Evolutionary conservation across 2,888 invertebrate species (phyloP).

Genomic region (Trissolcus brochymenae): DNA sequence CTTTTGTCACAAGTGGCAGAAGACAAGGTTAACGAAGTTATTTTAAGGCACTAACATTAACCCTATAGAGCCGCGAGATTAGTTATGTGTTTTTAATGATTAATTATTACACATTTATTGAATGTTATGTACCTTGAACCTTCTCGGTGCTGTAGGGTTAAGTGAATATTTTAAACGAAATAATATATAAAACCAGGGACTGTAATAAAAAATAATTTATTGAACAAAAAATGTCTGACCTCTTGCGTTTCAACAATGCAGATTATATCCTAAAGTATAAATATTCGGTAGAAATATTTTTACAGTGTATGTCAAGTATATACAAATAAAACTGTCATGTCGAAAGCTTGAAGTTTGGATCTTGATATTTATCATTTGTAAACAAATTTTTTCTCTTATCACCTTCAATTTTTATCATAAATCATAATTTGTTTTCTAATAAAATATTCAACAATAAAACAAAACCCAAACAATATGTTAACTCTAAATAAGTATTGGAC

Average conservation of each 20-base stretch:
- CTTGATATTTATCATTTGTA: too few relatives aligned
- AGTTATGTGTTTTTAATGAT: too few relatives aligned
- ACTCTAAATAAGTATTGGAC: conserved; percentile 21
- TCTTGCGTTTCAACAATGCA: conserved; percentile 17
- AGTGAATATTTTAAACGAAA: background rate
- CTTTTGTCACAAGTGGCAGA: too few relatives aligned
- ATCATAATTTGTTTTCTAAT: conserved; percentile 1
- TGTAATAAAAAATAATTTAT: conserved; percentile 55
- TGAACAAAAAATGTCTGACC: conserved; percentile 29
- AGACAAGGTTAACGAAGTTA: too few relatives aligned
- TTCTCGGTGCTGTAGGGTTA: too few relatives aligned
- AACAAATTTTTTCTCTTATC: background rate
- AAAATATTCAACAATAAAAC: conserved; percentile 1
- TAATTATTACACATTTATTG: too few relatives aligned
- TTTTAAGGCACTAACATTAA: too few relatives aligned
- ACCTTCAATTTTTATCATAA: background rate
- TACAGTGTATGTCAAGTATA: conserved; percentile 40
- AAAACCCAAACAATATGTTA: conserved; percentile 1
- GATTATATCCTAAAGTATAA: conserved; percentile 37
- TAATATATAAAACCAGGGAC: conserved; percentile 8
- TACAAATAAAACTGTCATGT: conserved; percentile 38
- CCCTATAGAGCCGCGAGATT: too few relatives aligned
- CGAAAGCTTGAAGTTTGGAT: background rate
- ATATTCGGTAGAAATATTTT: conserved; percentile 48
- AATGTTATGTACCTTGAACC: too few relatives aligned